Evolutionary conservation across 2,888 invertebrate genomes (phyloP), one percentile per base, ranked within the genome.

Genomic region (Encarsia formosa): DNA sequence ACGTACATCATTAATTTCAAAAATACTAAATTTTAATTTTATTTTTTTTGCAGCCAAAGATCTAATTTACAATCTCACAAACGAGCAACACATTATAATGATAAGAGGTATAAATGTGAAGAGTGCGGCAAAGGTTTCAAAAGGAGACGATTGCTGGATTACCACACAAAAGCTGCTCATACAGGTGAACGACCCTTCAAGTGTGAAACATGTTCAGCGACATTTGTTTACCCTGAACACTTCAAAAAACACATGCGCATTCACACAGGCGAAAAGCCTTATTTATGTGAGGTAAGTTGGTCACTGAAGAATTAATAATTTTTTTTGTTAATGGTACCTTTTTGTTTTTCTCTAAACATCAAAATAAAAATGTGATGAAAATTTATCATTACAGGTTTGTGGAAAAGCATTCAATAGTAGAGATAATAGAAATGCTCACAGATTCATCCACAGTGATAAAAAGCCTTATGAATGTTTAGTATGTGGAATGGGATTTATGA

Each of bases 391-490:
- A 59, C 70, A 85, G 81, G 83, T 90, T 15, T 91, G 91, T 71
- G 88, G 87, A 45, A 91, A 90, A 70, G 81, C 86, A 44, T 91
- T 91, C 76, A 88, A 86, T 68, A 87, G 88, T 9, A 80, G 88
- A 52, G 91, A 91, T 75, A 91, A 91, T 67, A 79, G 90, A 52
- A 90, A 91, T 76, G 87, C 87, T 9, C 91, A 91, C 70, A 79
- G 88, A 24, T 91, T 89, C 73, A 85, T 88, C 40, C 91, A 91
- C 74, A 88, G 87, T 64, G 87, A 89, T 69, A 88, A 89, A 69
- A 91, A 91, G 64, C 91, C 90, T 0, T 91, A 89, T 73, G 89
- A 89, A 71, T 91, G 91, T 66, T 75, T 85, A 54, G 82, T 85
- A 5, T 91, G 91, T 67, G 88, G 87, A 4, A 82, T 84, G 61